A percentile compares a stretch with the other conserved stretches of the same genome.
Conservation (phyloP, 2,888 invertebrate genomes). For the Andrena haemorrhoa region DNA sequence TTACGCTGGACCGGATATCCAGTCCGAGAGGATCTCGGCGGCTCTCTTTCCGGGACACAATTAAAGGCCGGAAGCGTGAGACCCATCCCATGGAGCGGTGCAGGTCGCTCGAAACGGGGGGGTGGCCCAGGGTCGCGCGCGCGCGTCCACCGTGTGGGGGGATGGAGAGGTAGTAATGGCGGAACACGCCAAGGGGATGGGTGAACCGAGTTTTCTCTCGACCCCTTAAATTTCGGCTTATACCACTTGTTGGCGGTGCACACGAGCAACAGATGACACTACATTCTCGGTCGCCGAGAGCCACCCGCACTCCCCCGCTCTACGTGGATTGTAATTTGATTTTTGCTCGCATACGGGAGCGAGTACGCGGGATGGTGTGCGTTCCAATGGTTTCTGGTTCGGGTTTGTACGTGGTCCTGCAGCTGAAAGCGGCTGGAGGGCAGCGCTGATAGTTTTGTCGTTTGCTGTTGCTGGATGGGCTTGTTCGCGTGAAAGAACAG, state of each 20-base stretch:
- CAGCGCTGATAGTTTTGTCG: neutral
- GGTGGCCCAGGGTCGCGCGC: slow-evolving; percentile 57
- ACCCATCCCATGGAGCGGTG: slow-evolving; percentile 49
- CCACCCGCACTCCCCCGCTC: neutral
- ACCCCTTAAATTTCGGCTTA: slow-evolving; percentile 77
- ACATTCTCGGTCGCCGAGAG: slow-evolving; percentile 52
- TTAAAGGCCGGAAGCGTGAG: slow-evolving; percentile 76
- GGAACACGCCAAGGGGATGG: slow-evolving; percentile 51
- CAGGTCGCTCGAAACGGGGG: slow-evolving; percentile 42
- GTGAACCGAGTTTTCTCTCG: slow-evolving; percentile 71
- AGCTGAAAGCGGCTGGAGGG: neutral
- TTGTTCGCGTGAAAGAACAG: neutral
- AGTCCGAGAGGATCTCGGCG: slow-evolving; percentile 67
- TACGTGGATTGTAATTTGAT: slow-evolving; percentile 36
- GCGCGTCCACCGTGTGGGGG: slow-evolving; percentile 21
- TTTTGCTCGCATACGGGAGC: slow-evolving; percentile 9
- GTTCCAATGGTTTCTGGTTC: neutral
- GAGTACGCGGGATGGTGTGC: neutral
- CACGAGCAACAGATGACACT: slow-evolving; percentile 78
- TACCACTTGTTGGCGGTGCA: slow-evolving; percentile 79
- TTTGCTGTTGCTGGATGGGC: neutral
- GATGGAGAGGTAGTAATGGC: slow-evolving; percentile 42
- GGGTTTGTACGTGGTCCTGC: slow-evolving; percentile 13
- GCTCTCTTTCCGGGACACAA: slow-evolving; percentile 74
- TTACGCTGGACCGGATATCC: slow-evolving; percentile 70